phyloP scores from a whole-genome alignment of 2,888 invertebrate genomes.

The Perizoma flavofasciatum region DNA sequence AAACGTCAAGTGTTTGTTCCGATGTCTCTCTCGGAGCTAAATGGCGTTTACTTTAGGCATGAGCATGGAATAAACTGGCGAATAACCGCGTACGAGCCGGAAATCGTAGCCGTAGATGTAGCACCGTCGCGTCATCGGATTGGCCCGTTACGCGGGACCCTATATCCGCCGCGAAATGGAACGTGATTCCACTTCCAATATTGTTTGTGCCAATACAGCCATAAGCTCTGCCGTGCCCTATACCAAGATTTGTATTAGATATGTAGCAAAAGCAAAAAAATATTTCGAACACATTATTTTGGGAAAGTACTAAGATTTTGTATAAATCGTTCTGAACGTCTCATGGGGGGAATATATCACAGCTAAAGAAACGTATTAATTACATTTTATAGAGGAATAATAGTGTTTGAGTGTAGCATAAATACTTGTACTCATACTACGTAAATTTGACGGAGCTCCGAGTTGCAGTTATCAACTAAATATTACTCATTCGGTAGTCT shows the following conservation, averaged over 20 bases:
- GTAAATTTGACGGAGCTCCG: too few relatives aligned
- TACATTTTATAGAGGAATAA: too few relatives aligned
- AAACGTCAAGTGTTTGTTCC: constrained; percentile 44
- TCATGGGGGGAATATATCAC: too few relatives aligned
- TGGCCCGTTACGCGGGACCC: constrained; percentile 66
- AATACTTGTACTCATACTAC: too few relatives aligned
- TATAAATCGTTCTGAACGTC: too few relatives aligned
- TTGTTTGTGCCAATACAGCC: constrained; percentile 47
- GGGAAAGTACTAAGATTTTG: too few relatives aligned
- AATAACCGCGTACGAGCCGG: constrained; percentile 60
- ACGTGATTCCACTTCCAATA: constrained; percentile 72
- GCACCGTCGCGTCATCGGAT: constrained; percentile 68
- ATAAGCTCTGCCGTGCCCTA: constrained; percentile 40
- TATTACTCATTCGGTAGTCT: constrained; percentile 31
- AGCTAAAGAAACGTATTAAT: too few relatives aligned
- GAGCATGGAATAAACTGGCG: constrained; percentile 60
- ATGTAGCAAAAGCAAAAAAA: constrained; percentile 5
- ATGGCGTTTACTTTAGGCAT: constrained; percentile 46
- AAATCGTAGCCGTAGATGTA: constrained; percentile 72
- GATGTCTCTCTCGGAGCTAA: constrained; percentile 46
- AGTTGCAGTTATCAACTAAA: constrained; percentile 4
- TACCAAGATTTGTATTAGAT: constrained; percentile 25
- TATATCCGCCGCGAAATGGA: constrained; percentile 76
- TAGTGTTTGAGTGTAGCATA: too few relatives aligned
- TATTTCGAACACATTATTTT: background rate